A percentile compares a stretch with the other conserved stretches of the same genome.
phyloP scores from a whole-genome alignment of 2,113 vertebrate genomes.

The Cariama cristata region DNA sequence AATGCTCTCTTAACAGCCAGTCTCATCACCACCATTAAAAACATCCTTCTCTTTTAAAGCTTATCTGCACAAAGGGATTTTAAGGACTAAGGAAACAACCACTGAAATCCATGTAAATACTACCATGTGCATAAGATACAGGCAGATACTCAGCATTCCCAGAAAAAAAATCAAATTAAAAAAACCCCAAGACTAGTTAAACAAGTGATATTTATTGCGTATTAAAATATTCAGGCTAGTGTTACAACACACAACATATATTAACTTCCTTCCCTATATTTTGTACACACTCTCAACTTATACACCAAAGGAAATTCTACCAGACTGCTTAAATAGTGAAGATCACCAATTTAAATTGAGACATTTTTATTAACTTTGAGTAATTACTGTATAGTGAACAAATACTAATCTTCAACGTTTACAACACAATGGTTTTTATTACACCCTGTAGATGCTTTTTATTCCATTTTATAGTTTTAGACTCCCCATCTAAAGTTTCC shows the following conservation, averaged over 20 bases:
- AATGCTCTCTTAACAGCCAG: neutral
- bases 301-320: neutral
- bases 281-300: neutral
- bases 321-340: neutral
- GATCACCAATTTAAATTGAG: neutral
- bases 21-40: neutral
- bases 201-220: neutral
- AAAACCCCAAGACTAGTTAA: neutral
- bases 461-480: neutral
- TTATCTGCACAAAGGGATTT: neutral
- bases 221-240: neutral
- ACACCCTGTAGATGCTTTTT: neutral
- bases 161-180: neutral
- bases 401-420: neutral
- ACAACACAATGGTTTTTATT: neutral
- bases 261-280: neutral
- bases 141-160: neutral
- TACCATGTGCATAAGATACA: neutral
- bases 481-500: neutral
- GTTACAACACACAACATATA: neutral
- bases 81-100: neutral
- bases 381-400: no score
- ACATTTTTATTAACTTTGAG: neutral
- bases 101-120: neutral
- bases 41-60: neutral